Evolutionary conservation across 1,140 invertebrate species (phyloP), one percentile per base, ranked within the genome.

Genomic region (Drosophila virilis): DNA sequence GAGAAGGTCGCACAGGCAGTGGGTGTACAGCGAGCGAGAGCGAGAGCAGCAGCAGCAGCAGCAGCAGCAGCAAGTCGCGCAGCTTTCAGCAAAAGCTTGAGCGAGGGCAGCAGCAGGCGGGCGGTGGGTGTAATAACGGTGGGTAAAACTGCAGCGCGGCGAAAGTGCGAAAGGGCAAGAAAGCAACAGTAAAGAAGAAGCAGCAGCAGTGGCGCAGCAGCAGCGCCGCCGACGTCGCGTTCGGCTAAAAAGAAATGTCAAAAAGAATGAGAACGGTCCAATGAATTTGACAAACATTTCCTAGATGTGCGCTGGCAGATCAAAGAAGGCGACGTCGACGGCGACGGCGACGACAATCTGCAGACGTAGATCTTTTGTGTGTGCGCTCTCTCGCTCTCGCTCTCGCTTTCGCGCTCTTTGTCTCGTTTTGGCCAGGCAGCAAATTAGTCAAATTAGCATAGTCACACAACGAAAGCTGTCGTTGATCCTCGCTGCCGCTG

Each of bases 231-330:
- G 42, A 17, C 8, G 43, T n/a, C 12, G 50, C 62, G 32, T 51
- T 54, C 54, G 59, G 62, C 79, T 88, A 89, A 89, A 90, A 84
- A 89, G 84, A 89, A 88, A 88, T 91, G 89, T 91, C 89, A 91
- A 89, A 91, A 91, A 83, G 78, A 80, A 89, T 91, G 89, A 91
- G 76, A 79, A 91, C 90, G 89, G 89, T 91, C 84, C 74, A 91
- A 77, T 89, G 89, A 81, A 82, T 89, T 91, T 91, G 89, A 91
- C 88, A 91, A 91, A 91, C 88, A 88, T 91, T 91, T 91, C 88
- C 88, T 91, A 91, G 88, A 91, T 91, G 83, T 74, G 77, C 82
- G 88, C 83, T 91, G 88, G 88, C 88, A 91, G 88, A 91, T 91
- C 89, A 91, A 91, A 91, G 89, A 54, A 64, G 51, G 72, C 75